phyloP scores from a whole-genome alignment of 2,113 vertebrate genomes.

The Cygnus buccinator region DNA sequence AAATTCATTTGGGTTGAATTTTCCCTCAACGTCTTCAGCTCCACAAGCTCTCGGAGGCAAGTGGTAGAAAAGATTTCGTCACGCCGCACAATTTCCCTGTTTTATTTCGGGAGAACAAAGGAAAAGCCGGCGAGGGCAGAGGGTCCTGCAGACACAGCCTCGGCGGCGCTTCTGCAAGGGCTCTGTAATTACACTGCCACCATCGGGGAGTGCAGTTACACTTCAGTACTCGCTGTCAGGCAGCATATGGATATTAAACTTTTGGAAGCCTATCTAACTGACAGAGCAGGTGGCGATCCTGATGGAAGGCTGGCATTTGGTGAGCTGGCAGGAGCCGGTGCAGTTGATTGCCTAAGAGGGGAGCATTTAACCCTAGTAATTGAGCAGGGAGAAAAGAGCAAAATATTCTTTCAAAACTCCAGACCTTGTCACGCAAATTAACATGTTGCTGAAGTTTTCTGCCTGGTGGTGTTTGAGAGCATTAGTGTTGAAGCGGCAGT shows the following conservation, averaged over 20 bases:
- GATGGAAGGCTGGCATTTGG: slow-evolving; percentile 42
- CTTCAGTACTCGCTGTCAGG: background rate
- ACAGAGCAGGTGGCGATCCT: slow-evolving; percentile 66
- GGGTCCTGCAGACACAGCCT: background rate
- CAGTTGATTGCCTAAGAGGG: background rate
- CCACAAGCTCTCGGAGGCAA: background rate
- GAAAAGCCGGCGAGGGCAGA: background rate
- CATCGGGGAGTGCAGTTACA: background rate
- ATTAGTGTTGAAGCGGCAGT: rapidly evolving
- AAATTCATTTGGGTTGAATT: background rate
- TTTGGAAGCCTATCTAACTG: slow-evolving; percentile 11
- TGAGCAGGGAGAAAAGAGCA: background rate
- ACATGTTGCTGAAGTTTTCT: background rate
- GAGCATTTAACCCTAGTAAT: background rate
- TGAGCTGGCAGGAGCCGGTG: slow-evolving; percentile 33
- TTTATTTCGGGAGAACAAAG: background rate
- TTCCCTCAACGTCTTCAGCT: background rate
- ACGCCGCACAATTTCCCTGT: rapidly evolving
- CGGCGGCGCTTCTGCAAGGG: background rate
- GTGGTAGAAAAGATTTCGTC: rapidly evolving
- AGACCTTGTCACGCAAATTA: background rate
- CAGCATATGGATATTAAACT: slow-evolving; percentile 57
- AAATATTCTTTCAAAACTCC: background rate
- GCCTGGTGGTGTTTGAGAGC: background rate
- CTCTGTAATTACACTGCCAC: background rate